Evolutionary conservation across 2,113 vertebrate genomes (phyloP).

Genomic region (Orientallactaga bullata): DNA sequence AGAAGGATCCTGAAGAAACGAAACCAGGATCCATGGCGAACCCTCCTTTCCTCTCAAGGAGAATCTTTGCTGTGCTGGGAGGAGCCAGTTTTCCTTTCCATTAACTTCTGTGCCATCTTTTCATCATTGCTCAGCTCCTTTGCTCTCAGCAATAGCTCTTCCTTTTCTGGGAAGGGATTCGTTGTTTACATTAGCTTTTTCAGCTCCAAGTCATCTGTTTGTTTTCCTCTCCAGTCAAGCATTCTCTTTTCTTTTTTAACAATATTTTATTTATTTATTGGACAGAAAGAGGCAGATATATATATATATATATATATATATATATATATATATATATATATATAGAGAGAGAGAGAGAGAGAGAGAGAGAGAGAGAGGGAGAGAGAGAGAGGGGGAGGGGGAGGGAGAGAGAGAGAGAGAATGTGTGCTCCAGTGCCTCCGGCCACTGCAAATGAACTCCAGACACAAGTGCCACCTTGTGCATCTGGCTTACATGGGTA

Average conservation of each 20-base stretch:
- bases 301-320: no score
- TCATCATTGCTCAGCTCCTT: neutral
- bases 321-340: no score
- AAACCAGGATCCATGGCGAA: neutral
- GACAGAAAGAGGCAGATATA: no score
- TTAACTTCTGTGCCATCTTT: neutral
- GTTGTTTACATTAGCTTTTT: neutral
- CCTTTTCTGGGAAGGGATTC: neutral
- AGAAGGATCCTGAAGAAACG: neutral
- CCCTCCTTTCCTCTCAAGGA: rapidly evolving
- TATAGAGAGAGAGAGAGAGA: no score
- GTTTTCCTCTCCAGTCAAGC: neutral
- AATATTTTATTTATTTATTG: no score
- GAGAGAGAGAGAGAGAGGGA: no score
- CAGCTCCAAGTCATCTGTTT: neutral
- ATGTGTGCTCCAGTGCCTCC: no score
- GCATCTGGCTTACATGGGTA: no score
- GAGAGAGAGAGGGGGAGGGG: no score
- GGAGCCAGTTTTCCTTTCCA: neutral
- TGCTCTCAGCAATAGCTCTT: neutral
- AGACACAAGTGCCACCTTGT: no score
- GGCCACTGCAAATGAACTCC: no score
- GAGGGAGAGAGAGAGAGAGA: no score
- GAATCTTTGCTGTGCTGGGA: neutral
- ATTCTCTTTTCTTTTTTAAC: neutral